These are phyloP conservation scores for Heteronetta atricapilla DNA, from an alignment of 2,113 vertebrate genomes.

Conservation along the genomic window DNA sequence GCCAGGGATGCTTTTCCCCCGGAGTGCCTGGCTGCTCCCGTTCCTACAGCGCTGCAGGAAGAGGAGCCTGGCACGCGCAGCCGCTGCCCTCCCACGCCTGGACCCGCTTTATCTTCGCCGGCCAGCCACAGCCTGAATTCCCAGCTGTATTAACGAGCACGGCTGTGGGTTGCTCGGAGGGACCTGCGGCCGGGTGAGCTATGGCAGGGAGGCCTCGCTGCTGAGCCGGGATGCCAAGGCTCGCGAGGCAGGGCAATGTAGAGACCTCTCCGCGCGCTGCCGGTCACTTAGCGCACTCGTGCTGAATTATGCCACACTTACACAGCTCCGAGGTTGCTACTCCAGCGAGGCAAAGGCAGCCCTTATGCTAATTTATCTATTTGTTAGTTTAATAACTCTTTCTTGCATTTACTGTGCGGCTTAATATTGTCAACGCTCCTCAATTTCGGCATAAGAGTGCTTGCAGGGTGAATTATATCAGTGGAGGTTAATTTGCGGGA, in stretches of 20 bases:
- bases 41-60: not conserved
- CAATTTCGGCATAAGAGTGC: not conserved
- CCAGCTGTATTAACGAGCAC: not conserved
- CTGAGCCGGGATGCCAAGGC: not conserved
- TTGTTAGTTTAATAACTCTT: constrained; percentile 48
- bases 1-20: constrained; percentile 12
- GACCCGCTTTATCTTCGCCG: not conserved
- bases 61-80: not conserved
- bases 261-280: not conserved
- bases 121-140: not conserved
- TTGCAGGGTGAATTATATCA: constrained; percentile 11
- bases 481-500: constrained; percentile 10
- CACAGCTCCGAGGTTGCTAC: not conserved
- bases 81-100: not conserved
- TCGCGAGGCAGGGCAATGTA: not conserved
- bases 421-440: constrained; percentile 12
- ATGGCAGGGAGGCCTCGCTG: not conserved
- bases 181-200: not conserved
- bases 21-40: not conserved
- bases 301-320: constrained; percentile 29
- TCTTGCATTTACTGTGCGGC: constrained; percentile 15
- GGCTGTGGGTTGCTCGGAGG: not conserved
- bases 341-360: constrained; percentile 8
- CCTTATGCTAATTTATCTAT: constrained; percentile 37
- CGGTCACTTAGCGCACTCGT: not conserved